Percentiles rank a stretch among this genome's conserved stretches.
Evolutionary conservation across 2,888 invertebrate species (phyloP).

Genomic region (Teinopalpus imperialis): DNA sequence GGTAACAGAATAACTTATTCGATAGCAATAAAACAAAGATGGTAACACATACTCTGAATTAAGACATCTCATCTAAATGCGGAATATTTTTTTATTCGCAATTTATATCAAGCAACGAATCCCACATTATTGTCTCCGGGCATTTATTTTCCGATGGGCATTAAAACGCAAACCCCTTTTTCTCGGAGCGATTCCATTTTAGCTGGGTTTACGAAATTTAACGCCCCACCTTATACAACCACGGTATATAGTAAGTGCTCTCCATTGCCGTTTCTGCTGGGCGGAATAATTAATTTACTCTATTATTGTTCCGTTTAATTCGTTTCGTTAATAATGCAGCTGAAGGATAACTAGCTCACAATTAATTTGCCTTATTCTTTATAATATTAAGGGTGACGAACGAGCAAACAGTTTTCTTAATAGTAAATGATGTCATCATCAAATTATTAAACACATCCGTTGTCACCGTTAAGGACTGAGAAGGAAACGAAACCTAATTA

Average conservation of each 20-base stretch:
- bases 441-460: too few relatives aligned
- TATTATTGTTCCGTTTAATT: slow-evolving; percentile 69
- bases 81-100: slow-evolving; percentile 71
- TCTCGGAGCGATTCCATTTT: slow-evolving; percentile 77
- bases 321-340: slow-evolving; percentile 65
- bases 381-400: too few relatives aligned
- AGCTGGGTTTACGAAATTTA: slow-evolving; percentile 80
- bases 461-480: too few relatives aligned
- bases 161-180: slow-evolving; percentile 80
- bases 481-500: too few relatives aligned
- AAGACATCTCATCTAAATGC: background rate
- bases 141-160: slow-evolving; percentile 80
- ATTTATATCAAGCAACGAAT: slow-evolving; percentile 77
- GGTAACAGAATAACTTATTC: too few relatives aligned
- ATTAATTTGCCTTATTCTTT: too few relatives aligned
- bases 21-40: too few relatives aligned
- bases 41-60: too few relatives aligned
- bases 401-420: too few relatives aligned
- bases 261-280: slow-evolving; percentile 39
- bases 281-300: slow-evolving; percentile 77
- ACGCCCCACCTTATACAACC: slow-evolving; percentile 64
- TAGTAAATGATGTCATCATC: too few relatives aligned
- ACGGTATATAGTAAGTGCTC: slow-evolving; percentile 54
- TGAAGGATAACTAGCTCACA: too few relatives aligned
- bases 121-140: slow-evolving; percentile 79